phyloP scores from a whole-genome alignment of 2,113 vertebrate genomes.

The Tichodroma muraria region DNA sequence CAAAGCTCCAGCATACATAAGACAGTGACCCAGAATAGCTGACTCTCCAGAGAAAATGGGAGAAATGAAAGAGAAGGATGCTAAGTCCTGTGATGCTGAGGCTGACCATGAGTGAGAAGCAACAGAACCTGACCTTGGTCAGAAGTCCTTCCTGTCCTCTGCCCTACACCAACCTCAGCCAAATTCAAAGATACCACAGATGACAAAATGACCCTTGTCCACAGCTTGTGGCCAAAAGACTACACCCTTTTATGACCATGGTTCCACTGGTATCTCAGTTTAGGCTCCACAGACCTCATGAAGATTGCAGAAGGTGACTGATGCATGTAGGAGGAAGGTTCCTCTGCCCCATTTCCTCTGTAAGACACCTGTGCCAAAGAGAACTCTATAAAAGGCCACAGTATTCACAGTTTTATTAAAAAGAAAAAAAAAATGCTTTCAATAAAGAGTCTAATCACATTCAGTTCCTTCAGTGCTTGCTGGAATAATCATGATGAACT shows the following conservation, averaged over 20 bases:
- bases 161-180: background rate
- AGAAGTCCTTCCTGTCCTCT: background rate
- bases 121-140: background rate
- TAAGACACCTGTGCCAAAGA: background rate
- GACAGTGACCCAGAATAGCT: background rate
- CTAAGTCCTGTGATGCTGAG: background rate
- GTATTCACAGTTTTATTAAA: background rate
- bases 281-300: background rate
- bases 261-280: background rate
- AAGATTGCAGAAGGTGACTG: background rate
- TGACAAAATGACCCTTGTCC: background rate
- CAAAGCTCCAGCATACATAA: background rate
- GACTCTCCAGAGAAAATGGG: background rate
- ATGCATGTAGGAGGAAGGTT: background rate
- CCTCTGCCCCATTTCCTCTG: background rate
- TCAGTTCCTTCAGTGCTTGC: conserved; percentile 15
- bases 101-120: background rate
- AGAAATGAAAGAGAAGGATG: background rate
- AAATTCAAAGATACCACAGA: background rate
- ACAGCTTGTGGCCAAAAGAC: background rate
- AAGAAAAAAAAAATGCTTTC: background rate
- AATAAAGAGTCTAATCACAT: conserved; percentile 30
- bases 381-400: background rate
- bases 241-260: background rate
- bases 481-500: conserved; percentile 57